These are phyloP conservation scores for Copidosoma floridanum DNA, from an alignment of 1,140 invertebrate species.

Conservation along the genomic window DNA sequence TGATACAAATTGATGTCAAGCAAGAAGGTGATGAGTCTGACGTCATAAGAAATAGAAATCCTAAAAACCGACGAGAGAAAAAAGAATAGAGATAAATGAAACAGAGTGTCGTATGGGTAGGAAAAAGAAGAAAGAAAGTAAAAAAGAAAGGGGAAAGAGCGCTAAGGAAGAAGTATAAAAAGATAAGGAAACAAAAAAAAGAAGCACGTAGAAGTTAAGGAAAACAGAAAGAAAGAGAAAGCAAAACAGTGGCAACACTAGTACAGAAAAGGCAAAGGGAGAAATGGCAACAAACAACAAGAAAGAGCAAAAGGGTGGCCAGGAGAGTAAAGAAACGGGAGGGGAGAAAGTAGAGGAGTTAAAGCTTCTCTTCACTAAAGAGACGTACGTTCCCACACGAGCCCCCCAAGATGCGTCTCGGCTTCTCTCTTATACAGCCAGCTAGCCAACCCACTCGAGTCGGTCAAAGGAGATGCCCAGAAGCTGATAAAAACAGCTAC, in stretches of 20 bases:
- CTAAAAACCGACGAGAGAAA: no score
- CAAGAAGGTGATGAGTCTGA: no score
- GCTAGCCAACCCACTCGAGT: constrained; percentile 35
- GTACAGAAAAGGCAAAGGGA: constrained; percentile 28
- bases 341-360: constrained; percentile 32
- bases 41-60: no score
- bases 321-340: constrained; percentile 24
- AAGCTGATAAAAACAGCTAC: constrained; percentile 58
- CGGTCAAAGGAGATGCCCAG: constrained; percentile 53
- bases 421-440: constrained; percentile 35
- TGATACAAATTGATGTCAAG: no score
- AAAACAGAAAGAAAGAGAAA: constrained; percentile 20
- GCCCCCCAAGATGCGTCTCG: constrained; percentile 56
- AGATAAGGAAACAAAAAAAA: background rate
- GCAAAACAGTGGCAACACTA: background rate
- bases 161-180: constrained; percentile 8
- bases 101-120: no score
- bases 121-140: background rate
- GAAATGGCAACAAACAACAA: constrained; percentile 27
- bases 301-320: constrained; percentile 22
- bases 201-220: background rate
- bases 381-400: constrained; percentile 57
- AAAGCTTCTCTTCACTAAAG: constrained; percentile 45
- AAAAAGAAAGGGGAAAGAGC: background rate
- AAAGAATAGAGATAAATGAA: no score